A percentile compares a stretch with the other conserved stretches of the same genome.
phyloP scores from a whole-genome alignment of 2,888 invertebrate species.

The Chydorus sphaericus region DNA sequence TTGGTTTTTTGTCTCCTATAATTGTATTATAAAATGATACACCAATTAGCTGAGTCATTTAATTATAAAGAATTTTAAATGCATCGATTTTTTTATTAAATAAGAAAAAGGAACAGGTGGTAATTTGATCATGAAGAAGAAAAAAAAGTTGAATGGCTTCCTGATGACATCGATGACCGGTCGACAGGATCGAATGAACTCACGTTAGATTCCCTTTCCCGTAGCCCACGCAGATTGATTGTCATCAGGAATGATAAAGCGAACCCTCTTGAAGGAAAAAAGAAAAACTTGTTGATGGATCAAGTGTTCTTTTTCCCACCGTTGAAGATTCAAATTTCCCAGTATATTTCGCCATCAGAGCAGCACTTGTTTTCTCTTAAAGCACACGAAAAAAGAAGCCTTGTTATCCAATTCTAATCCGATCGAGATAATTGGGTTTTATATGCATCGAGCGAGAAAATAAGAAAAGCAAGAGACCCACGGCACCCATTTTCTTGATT shows the following conservation, averaged over 20 bases:
- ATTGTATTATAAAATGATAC: neutral
- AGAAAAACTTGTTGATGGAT: constrained; percentile 6
- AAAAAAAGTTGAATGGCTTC: constrained; percentile 1
- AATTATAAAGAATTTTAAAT: neutral
- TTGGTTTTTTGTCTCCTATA: constrained; percentile 32
- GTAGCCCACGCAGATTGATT: constrained; percentile 3
- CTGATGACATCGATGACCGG: neutral
- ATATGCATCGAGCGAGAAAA: neutral
- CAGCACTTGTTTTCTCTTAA: neutral
- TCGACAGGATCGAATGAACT: neutral
- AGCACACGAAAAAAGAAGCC: too few relatives aligned
- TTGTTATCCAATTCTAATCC: too few relatives aligned
- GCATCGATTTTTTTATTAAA: neutral
- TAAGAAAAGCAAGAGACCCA: neutral
- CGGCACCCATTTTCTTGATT: constrained; percentile 1
- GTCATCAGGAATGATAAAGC: neutral
- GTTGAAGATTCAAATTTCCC: neutral
- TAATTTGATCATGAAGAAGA: neutral
- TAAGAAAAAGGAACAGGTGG: neutral
- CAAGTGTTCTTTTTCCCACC: constrained; percentile 5
- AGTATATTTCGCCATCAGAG: neutral
- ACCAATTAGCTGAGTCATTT: neutral
- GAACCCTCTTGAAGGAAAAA: neutral
- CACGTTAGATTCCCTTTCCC: neutral
- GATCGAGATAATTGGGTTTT: constrained; percentile 8